Evolutionary conservation across 2,113 vertebrate genomes (phyloP), one percentile per base, ranked within the genome.

Genomic region (Cryptotis parvus): DNA sequence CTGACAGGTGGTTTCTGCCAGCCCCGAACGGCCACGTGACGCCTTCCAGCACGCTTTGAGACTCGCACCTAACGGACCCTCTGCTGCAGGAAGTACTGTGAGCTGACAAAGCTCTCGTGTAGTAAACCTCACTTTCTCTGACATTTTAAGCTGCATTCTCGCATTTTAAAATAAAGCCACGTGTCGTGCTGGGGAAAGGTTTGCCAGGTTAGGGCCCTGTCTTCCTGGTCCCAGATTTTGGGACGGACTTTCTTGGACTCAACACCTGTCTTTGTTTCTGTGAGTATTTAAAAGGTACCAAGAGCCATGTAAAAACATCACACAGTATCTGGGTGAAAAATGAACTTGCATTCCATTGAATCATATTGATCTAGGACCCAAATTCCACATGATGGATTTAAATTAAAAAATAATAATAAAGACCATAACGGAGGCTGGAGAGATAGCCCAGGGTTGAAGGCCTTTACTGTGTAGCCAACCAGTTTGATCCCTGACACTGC

Each of bases 1-100:
- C 16, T 79, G 83, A 93, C 68, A 92, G 94, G 93, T 91, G 52
- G 93, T 89, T 92, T 81, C 79, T 91, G 82, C 69, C 41, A 52
- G 73, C 37, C 31, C 88, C 76, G 88, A 14, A n/a, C 81, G 84
- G 86, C 77, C 84, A 88, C 90, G 88, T 80, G 72, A 76, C 88
- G 72, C 75, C 58, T 83, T 49, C 18, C 4, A 35, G 68, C 24
- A 3, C 33, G 20, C 29, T 89, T 82, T 77, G 83, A 63, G 93
- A 79, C 90, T 68, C 75, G 68, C 63, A 37, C 15, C 33, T 87
- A 88, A 74, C 2, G 91, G 86, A 87, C 91, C 92, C 72, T 94
- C 88, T 22, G 26, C 24, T 82, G 88, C 55, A 66, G 66, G 89
- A 86, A 83, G 58, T 84, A 87, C 95, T n/a, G 65, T 5, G 73